phyloP scores from a whole-genome alignment of 2,888 invertebrate genomes.

The Urechis unicinctus region DNA sequence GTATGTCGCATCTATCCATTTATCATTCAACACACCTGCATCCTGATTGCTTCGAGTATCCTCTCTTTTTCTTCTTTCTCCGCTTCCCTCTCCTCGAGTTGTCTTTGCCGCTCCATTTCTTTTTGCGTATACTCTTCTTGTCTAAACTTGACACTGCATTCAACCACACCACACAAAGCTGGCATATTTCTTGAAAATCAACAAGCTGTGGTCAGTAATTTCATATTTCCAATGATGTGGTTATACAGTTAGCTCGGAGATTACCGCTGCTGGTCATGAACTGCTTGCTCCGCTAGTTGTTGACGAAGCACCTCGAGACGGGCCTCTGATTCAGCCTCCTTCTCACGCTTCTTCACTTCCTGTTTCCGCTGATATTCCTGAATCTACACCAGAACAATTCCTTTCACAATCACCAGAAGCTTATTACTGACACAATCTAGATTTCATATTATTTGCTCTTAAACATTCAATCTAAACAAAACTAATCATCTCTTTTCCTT shows the following conservation, averaged over 20 bases:
- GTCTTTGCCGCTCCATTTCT: constrained; percentile 25
- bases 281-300: constrained; percentile 38
- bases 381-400: neutral
- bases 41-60: constrained; percentile 32
- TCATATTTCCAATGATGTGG: neutral
- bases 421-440: neutral
- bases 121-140: constrained; percentile 34
- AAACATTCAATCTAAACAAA: neutral
- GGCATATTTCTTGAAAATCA: neutral
- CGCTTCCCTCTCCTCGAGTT: constrained; percentile 26
- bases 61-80: constrained; percentile 36
- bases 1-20: neutral
- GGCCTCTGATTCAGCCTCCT: constrained; percentile 24
- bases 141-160: constrained; percentile 30
- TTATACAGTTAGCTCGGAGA: neutral
- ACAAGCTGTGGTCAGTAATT: neutral
- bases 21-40: constrained; percentile 10
- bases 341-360: constrained; percentile 13
- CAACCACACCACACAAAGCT: neutral
- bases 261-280: constrained; percentile 41
- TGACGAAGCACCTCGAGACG: constrained; percentile 32
- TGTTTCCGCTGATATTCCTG: constrained; percentile 2
- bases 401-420: no score
- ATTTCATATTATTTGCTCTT: neutral
- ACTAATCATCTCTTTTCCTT: neutral